These are phyloP conservation scores for Champsocephalus gunnari DNA, from an alignment of 2,797 vertebrate species.

Conservation along the genomic window DNA sequence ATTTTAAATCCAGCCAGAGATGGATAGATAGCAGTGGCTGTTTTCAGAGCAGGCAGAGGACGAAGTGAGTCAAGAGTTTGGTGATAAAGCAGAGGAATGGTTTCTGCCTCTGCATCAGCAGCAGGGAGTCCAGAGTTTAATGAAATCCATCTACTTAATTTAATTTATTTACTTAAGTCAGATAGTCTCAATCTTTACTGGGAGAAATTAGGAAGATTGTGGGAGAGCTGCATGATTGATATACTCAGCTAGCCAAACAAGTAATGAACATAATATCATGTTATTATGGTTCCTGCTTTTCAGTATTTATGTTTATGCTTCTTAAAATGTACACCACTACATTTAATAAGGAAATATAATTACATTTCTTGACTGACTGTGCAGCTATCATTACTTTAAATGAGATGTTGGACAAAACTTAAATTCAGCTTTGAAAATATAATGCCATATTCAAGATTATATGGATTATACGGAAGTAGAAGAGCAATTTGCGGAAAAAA, in stretches of 20 bases:
- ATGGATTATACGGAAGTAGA: neutral
- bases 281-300: neutral
- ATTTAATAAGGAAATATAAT: neutral
- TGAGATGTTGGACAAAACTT: neutral
- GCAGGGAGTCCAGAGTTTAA: conserved; percentile 46
- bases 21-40: conserved; percentile 47
- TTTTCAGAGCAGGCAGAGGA: conserved; percentile 41
- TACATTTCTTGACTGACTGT: neutral
- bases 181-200: conserved; percentile 31
- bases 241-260: neutral
- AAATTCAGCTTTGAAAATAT: neutral
- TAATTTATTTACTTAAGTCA: neutral
- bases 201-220: conserved; percentile 24
- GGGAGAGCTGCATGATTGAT: conserved; percentile 4
- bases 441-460: neutral
- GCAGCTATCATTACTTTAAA: neutral
- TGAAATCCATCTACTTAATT: conserved; percentile 47
- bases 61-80: conserved; percentile 44
- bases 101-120: conserved; percentile 54
- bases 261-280: neutral
- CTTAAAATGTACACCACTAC: neutral
- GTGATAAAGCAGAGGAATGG: conserved; percentile 74
- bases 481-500: no score
- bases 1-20: conserved; percentile 66
- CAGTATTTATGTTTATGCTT: neutral